Conservation (phyloP, 2,113 vertebrate species). For the Mirounga angustirostris region DNA sequence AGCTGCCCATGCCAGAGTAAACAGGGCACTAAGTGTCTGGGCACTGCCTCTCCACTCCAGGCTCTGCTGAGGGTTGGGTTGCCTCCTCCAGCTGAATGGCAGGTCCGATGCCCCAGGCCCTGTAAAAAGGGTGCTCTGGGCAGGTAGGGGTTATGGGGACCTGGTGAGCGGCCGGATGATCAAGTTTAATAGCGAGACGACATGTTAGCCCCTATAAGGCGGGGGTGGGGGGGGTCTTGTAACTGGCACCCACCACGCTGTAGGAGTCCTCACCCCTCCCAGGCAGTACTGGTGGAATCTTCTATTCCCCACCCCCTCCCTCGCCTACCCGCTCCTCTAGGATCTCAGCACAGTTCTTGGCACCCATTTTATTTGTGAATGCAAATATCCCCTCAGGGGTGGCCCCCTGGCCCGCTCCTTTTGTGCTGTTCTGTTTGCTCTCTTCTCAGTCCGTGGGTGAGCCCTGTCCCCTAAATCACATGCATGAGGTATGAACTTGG, state of each 20-base stretch:
- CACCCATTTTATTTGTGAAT: background rate
- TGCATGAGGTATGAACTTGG: accelerated
- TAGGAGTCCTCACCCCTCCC: background rate
- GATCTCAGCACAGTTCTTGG: background rate
- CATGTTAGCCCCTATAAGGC: background rate
- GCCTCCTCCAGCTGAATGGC: constrained; percentile 61
- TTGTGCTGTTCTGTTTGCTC: too few species aligned
- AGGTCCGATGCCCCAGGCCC: constrained; percentile 57
- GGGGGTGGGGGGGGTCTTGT: background rate
- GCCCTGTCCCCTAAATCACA: background rate
- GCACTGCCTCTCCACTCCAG: background rate
- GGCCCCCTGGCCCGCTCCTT: background rate
- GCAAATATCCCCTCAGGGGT: background rate
- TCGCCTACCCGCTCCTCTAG: background rate
- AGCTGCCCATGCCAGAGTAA: constrained; percentile 75
- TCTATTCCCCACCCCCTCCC: background rate
- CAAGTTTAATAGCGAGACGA: background rate
- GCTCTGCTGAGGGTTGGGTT: constrained; percentile 18
- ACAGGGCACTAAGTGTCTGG: constrained; percentile 81
- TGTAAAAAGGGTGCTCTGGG: constrained; percentile 61
- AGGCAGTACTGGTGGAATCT: background rate
- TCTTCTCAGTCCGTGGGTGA: background rate
- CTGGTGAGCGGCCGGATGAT: background rate
- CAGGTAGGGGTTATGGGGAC: background rate
- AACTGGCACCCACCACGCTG: background rate